Conservation (phyloP, 2,888 invertebrate genomes). For the Microplitis manilae region DNA sequence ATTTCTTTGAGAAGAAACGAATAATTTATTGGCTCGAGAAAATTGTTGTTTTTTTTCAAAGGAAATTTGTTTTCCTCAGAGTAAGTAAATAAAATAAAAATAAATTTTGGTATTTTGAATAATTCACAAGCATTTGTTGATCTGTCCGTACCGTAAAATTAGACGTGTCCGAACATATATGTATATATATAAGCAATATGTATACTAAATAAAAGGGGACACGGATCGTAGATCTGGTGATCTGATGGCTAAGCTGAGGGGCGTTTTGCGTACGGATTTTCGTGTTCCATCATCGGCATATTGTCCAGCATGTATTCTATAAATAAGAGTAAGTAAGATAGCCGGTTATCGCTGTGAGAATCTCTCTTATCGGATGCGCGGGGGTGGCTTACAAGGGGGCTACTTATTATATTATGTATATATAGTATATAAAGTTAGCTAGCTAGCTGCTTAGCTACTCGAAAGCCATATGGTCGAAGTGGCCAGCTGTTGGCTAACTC, state of each 20-base stretch:
- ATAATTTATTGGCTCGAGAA: neutral
- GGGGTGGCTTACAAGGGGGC: conserved; percentile 53
- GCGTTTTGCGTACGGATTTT: conserved; percentile 27
- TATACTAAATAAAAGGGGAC: conserved; percentile 35
- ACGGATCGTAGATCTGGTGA: neutral
- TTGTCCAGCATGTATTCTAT: neutral
- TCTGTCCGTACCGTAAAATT: conserved; percentile 29
- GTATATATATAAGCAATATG: neutral
- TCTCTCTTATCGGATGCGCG: conserved; percentile 54
- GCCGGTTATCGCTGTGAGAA: conserved; percentile 49
- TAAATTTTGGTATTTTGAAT: neutral
- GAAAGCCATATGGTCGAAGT: conserved; percentile 65
- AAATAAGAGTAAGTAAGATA: conserved; percentile 7
- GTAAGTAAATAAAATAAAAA: no score
- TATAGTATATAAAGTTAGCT: neutral
- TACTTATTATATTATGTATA: neutral
- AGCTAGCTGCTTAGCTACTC: conserved; percentile 24
- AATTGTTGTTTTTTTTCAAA: neutral
- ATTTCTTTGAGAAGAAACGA: neutral
- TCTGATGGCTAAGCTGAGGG: conserved; percentile 1
- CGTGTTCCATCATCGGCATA: neutral
- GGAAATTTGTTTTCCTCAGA: no score
- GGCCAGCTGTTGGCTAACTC: conserved; percentile 55
- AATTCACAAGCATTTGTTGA: conserved; percentile 13
- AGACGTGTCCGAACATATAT: conserved; percentile 12